A percentile compares a stretch with the other conserved stretches of the same genome.
These are phyloP conservation scores for Enteromius paludinosus DNA, from an alignment of 2,797 vertebrate genomes.

Conservation along the genomic window DNA sequence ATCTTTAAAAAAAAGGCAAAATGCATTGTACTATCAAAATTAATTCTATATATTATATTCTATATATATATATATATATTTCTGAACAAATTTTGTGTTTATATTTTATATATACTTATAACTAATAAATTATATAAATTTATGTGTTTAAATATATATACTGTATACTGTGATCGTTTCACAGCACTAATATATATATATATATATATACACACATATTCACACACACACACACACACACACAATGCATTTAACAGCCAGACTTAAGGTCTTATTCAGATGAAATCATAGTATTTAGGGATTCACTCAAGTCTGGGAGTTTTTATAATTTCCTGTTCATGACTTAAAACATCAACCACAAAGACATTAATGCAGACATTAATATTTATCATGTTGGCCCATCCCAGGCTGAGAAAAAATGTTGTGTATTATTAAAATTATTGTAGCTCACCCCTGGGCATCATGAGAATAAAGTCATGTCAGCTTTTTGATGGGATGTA, in stretches of 20 bases:
- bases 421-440: background rate
- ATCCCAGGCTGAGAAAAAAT: background rate
- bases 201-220: no score
- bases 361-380: conserved; percentile 22
- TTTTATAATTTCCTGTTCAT: conserved; percentile 15
- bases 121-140: no score
- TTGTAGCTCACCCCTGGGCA: conserved; percentile 4
- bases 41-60: no score
- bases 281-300: conserved; percentile 34
- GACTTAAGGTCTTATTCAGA: conserved; percentile 46
- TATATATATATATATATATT: no score
- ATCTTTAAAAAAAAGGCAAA: background rate
- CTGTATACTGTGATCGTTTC: no score
- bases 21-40: background rate
- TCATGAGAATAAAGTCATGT: conserved; percentile 46
- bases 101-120: no score
- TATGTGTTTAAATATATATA: no score
- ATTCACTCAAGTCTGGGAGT: conserved; percentile 40
- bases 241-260: background rate
- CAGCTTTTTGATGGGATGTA: conserved; percentile 58
- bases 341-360: conserved; percentile 18
- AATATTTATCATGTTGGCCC: conserved; percentile 1
- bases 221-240: no score
- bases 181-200: no score
- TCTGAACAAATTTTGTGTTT: no score